These are phyloP conservation scores for Haemorhous mexicanus DNA, from an alignment of 2,113 vertebrate species.

Conservation along the genomic window DNA sequence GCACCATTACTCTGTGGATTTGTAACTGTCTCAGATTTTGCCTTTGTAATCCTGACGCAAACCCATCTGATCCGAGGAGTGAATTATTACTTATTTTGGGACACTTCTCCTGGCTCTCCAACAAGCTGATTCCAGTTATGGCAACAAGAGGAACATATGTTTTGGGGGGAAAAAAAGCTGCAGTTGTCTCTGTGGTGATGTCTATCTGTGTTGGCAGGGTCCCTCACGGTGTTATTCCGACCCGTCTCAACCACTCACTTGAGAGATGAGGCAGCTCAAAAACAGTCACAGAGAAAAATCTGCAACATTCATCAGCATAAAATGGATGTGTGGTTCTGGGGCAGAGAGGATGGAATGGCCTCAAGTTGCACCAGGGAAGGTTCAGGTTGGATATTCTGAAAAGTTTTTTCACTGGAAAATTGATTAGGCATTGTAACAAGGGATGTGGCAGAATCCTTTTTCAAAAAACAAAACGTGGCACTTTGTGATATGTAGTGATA, in stretches of 20 bases:
- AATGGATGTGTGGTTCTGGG: background rate
- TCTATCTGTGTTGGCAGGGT: background rate
- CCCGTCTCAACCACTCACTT: background rate
- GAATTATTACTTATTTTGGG: background rate
- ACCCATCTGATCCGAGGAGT: background rate
- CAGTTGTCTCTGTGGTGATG: background rate
- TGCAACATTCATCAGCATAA: background rate
- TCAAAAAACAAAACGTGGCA: background rate
- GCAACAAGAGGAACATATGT: background rate
- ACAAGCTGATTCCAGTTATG: background rate
- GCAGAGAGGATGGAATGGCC: background rate
- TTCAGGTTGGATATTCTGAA: background rate
- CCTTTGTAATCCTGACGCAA: background rate
- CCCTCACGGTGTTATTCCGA: rapidly evolving
- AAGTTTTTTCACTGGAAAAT: background rate
- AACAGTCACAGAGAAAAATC: background rate
- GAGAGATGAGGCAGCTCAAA: background rate
- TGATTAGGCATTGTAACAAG: background rate
- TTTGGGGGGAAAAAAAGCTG: too few species aligned
- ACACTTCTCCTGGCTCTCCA: background rate
- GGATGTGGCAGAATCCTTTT: background rate
- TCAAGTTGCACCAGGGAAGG: background rate
- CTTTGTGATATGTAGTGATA: background rate
- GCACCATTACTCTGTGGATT: background rate
- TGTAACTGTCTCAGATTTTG: background rate